These are phyloP conservation scores for Metopia argyrocephala DNA, from an alignment of 2,888 invertebrate genomes.

Conservation along the genomic window DNA sequence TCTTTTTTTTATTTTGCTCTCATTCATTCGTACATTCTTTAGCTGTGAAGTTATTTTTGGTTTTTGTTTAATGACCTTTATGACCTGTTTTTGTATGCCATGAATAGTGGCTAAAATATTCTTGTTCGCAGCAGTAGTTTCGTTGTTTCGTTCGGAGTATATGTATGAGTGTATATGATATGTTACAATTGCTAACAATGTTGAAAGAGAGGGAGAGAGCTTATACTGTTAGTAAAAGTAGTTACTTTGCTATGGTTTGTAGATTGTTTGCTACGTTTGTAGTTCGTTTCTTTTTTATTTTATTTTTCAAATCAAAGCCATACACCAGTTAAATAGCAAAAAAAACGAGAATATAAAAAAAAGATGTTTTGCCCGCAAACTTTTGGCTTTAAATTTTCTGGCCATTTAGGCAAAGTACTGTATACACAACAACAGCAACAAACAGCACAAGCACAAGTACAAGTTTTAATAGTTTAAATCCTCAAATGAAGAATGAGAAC, in stretches of 20 bases:
- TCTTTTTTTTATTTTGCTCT: constrained; percentile 21
- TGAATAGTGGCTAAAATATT: constrained; percentile 51
- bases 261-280: constrained; percentile 34
- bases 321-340: constrained; percentile 20
- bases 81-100: constrained; percentile 59
- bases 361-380: constrained; percentile 52
- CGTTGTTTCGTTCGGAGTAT: background rate
- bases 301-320: constrained; percentile 45
- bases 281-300: constrained; percentile 32
- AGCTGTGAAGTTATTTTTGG: constrained; percentile 49
- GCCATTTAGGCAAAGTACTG: constrained; percentile 61
- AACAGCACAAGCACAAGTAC: constrained; percentile 48
- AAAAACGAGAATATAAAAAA: background rate
- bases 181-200: constrained; percentile 10
- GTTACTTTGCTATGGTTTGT: constrained; percentile 2
- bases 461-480: constrained; percentile 62
- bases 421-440: constrained; percentile 17
- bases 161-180: background rate
- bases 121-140: background rate
- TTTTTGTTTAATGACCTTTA: constrained; percentile 64
- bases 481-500: constrained; percentile 53
- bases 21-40: background rate
- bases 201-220: background rate
- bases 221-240: background rate
- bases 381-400: constrained; percentile 63